phyloP scores from a whole-genome alignment of 2,113 vertebrate species.

The Manacus vitellinus region DNA sequence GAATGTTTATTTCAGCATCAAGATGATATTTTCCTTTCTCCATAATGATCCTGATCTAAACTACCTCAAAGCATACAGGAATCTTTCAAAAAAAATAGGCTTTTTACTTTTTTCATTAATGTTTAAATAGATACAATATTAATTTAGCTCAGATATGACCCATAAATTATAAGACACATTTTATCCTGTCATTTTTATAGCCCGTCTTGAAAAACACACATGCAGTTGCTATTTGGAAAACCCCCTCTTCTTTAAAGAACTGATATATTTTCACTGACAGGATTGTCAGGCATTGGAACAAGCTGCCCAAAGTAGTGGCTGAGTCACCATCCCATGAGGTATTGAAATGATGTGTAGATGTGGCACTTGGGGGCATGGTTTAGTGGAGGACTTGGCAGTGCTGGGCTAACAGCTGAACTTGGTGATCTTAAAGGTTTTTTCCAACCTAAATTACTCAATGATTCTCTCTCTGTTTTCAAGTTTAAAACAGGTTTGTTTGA shows the following conservation, averaged over 20 bases:
- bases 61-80: neutral
- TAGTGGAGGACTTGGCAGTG: neutral
- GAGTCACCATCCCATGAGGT: neutral
- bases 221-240: neutral
- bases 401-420: neutral
- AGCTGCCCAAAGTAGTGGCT: neutral
- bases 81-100: neutral
- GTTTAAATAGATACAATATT: neutral
- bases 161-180: rapidly evolving
- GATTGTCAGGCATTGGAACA: neutral
- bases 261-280: neutral
- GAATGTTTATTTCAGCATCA: neutral
- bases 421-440: neutral
- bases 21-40: neutral
- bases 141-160: neutral
- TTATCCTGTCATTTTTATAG: neutral
- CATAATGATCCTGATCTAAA: neutral
- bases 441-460: neutral
- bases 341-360: neutral
- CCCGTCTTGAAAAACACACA: neutral
- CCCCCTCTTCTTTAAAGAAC: neutral
- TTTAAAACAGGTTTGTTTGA: neutral
- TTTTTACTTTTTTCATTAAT: neutral
- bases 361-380: neutral
- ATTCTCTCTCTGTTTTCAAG: neutral